These are phyloP conservation scores for Siniperca chuatsi DNA, from an alignment of 2,113 vertebrate genomes.

Conservation along the genomic window DNA sequence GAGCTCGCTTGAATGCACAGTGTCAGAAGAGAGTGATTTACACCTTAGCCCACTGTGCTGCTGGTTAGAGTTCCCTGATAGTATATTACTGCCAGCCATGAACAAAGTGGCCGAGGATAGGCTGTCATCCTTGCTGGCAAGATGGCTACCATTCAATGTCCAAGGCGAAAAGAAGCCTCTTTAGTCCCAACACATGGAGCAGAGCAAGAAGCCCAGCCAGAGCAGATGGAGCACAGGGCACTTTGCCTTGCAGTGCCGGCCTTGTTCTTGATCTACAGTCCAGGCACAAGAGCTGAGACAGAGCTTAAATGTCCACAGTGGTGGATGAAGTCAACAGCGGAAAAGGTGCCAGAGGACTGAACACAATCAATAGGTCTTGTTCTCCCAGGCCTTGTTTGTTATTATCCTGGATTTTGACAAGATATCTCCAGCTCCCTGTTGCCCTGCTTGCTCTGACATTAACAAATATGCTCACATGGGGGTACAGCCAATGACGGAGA, in stretches of 20 bases:
- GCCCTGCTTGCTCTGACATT: conserved; percentile 26
- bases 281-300: conserved; percentile 29
- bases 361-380: conserved; percentile 49
- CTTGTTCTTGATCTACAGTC: conserved; percentile 45
- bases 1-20: background rate
- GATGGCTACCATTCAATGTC: conserved; percentile 19
- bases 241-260: conserved; percentile 17
- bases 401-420: conserved; percentile 60
- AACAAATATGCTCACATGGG: conserved; percentile 20
- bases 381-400: conserved; percentile 47
- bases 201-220: conserved; percentile 26
- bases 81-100: conserved; percentile 19
- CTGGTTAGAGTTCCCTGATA: background rate
- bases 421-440: conserved; percentile 14
- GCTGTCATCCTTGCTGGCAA: conserved; percentile 15
- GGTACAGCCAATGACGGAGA: conserved; percentile 9
- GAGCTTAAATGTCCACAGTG: conserved; percentile 36
- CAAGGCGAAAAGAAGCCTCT: conserved; percentile 36
- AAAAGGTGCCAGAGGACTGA: conserved; percentile 46
- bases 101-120: conserved; percentile 23
- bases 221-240: conserved; percentile 41
- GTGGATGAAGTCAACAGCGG: conserved; percentile 5
- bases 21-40: background rate
- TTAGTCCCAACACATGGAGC: conserved; percentile 30
- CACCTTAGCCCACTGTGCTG: conserved; percentile 1